Conservation (phyloP, 2,888 invertebrate genomes). For the Ptycholaimellus sp. region DNA sequence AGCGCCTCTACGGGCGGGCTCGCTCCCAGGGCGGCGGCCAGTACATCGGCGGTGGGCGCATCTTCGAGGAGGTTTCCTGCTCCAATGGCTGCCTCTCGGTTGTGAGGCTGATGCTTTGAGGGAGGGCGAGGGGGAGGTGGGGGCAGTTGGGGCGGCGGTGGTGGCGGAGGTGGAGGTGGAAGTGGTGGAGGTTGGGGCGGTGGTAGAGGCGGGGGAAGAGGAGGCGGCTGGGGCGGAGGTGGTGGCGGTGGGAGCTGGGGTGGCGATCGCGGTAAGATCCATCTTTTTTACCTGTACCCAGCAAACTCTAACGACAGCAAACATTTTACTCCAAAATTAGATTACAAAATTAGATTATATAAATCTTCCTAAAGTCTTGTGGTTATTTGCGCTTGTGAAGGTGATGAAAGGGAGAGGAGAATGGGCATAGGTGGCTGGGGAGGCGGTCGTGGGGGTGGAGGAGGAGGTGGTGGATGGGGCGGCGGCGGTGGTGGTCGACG, state of each 20-base stretch:
- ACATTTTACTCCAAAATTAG: no score
- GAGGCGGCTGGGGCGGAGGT: slow-evolving; percentile 2
- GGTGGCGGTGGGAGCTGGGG: slow-evolving; percentile 11
- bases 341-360: no score
- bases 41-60: no score
- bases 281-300: not conserved
- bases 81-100: not conserved
- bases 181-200: slow-evolving; percentile 6
- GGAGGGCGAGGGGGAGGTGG: slow-evolving; percentile 8
- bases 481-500: slow-evolving; percentile 7
- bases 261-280: slow-evolving; percentile 8
- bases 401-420: no score
- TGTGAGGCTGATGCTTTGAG: slow-evolving; percentile 6
- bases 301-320: no score
- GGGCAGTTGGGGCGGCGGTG: slow-evolving; percentile 2
- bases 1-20: slow-evolving; percentile 6
- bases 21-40: not conserved
- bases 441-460: slow-evolving; percentile 7
- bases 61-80: no score
- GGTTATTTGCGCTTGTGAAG: no score
- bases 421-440: slow-evolving; percentile 9
- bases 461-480: slow-evolving; percentile 7
- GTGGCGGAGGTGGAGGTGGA: slow-evolving; percentile 10
- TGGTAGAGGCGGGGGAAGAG: slow-evolving; percentile 8
- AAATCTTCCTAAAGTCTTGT: no score